Percentiles rank a stretch among this genome's conserved stretches.
phyloP scores from a whole-genome alignment of 2,113 vertebrate species.

The Tragulus kanchil region DNA sequence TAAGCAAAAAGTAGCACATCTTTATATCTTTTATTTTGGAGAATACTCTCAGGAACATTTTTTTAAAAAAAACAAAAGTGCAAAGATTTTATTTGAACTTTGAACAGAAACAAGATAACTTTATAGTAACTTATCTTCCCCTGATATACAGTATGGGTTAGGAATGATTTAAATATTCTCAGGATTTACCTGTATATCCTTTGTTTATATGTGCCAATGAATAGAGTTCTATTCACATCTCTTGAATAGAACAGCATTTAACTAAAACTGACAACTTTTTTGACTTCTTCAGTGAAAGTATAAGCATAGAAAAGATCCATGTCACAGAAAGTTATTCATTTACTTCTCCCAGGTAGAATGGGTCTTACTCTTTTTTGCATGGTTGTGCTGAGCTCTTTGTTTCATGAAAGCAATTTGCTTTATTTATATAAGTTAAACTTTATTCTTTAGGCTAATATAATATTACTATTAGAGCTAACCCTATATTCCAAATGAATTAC shows the following conservation, averaged over 20 bases:
- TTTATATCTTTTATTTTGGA: conserved; percentile 6
- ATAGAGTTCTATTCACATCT: not conserved
- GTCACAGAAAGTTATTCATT: not conserved
- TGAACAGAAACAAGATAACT: not conserved
- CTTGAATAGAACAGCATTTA: conserved; percentile 21
- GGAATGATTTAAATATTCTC: not conserved
- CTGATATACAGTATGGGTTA: not conserved
- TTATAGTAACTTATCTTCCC: not conserved
- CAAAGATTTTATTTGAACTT: not conserved
- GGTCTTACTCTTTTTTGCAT: not conserved
- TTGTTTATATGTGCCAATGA: not conserved
- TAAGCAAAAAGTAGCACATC: not conserved
- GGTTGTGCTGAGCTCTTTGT: not conserved
- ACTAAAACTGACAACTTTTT: not conserved
- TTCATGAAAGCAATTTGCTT: not conserved
- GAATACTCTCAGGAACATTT: not conserved
- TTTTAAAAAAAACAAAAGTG: not conserved
- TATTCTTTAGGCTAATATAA: not conserved
- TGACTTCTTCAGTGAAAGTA: not conserved
- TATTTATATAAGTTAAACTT: not conserved
- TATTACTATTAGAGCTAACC: not conserved
- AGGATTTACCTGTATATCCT: not conserved
- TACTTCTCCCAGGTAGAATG: not conserved
- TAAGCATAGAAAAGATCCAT: not conserved
- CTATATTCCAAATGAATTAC: not conserved